A percentile compares a stretch with the other conserved stretches of the same genome.
Evolutionary conservation across 2,113 vertebrate genomes (phyloP).

Genomic region (Platichthys flesus): DNA sequence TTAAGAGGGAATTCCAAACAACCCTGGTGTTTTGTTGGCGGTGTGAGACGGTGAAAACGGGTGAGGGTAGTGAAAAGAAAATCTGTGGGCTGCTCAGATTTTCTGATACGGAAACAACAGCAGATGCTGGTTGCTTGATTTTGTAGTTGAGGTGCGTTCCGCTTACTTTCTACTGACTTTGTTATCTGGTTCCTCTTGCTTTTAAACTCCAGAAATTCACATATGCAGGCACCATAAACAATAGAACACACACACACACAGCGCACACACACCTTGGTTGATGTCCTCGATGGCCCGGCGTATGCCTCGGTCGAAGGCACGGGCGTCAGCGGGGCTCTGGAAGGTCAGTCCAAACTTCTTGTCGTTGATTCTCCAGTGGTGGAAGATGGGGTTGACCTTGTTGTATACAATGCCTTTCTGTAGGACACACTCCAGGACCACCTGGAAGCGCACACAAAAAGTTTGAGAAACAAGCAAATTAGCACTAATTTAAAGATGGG

Average conservation of each 20-base stretch:
- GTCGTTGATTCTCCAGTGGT: slow-evolving; percentile 99
- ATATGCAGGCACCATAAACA: slow-evolving; percentile 71
- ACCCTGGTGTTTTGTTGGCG: slow-evolving; percentile 25
- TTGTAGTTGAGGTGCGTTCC: slow-evolving; percentile 27
- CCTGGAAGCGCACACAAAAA: slow-evolving; percentile 77
- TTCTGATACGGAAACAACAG: slow-evolving; percentile 51
- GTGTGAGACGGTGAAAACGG: neutral
- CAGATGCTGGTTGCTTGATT: slow-evolving; percentile 33
- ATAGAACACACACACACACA: slow-evolving; percentile 5
- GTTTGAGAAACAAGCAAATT: neutral
- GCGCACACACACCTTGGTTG: slow-evolving; percentile 84
- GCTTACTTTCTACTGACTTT: slow-evolving; percentile 25
- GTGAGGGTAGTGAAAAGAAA: slow-evolving; percentile 21
- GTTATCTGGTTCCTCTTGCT: slow-evolving; percentile 38
- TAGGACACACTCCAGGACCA: slow-evolving; percentile 97
- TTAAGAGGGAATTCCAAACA: slow-evolving; percentile 28
- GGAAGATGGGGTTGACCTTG: slow-evolving; percentile 99
- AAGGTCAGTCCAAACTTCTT: slow-evolving; percentile 99
- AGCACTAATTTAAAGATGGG: neutral
- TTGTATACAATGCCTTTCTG: slow-evolving; percentile 97
- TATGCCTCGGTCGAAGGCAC: slow-evolving; percentile 98
- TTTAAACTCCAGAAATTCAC: slow-evolving; percentile 3
- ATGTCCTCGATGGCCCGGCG: slow-evolving; percentile 97
- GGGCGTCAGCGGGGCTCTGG: slow-evolving; percentile 97
- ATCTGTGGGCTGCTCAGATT: slow-evolving; percentile 41